Evolutionary conservation across 2,113 vertebrate species (phyloP).

Genomic region (Zonotrichia leucophrys): DNA sequence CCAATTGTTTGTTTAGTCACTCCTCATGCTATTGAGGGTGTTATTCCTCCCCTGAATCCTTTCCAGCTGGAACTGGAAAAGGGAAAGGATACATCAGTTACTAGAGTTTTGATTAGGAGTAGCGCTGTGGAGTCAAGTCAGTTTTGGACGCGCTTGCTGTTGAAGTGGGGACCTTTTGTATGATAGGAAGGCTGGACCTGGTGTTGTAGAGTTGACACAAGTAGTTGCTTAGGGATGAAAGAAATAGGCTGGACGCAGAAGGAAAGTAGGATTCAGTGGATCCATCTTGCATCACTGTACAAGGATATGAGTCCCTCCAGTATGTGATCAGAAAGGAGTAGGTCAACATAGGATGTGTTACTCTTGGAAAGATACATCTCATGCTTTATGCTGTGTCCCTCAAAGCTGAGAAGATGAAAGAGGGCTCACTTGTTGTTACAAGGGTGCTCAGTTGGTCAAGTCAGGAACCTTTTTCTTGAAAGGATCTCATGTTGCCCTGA

Average conservation of each 20-base stretch:
- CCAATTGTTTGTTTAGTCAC: background rate
- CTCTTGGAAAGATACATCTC: background rate
- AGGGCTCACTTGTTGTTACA: background rate
- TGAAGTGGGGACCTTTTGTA: background rate
- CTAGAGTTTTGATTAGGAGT: background rate
- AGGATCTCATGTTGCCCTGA: background rate
- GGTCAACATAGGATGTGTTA: rapidly evolving
- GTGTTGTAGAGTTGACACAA: background rate
- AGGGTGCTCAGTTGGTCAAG: background rate
- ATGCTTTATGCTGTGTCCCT: background rate
- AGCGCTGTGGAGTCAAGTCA: background rate
- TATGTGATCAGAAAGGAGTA: background rate
- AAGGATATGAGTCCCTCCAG: background rate
- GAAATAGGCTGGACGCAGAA: background rate
- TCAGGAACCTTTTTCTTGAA: background rate
- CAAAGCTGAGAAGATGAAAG: background rate
- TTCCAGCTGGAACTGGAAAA: background rate
- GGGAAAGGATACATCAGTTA: background rate
- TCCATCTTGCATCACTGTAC: background rate
- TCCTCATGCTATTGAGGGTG: background rate
- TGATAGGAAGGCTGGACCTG: background rate
- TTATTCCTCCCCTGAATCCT: background rate
- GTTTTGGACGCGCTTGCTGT: background rate
- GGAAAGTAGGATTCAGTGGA: background rate
- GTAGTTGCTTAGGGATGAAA: background rate